Conservation (phyloP, 2,888 invertebrate genomes). For the Flexamia atlantica region DNA sequence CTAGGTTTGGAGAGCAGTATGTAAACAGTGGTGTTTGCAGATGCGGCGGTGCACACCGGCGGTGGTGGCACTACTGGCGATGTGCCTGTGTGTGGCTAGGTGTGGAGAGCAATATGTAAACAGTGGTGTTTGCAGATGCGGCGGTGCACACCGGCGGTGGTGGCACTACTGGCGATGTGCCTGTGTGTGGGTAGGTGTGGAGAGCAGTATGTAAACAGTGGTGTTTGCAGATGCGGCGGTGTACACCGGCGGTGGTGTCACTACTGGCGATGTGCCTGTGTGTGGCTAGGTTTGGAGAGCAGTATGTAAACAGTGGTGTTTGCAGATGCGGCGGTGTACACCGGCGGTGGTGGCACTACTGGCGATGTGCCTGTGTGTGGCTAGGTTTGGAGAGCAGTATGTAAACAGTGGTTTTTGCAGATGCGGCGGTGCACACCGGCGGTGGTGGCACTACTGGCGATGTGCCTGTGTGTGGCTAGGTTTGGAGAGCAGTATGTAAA, state of each 20-base stretch:
- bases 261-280: no score
- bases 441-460: not conserved
- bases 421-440: conserved; percentile 12
- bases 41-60: conserved; percentile 9
- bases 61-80: conserved; percentile 7
- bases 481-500: no score
- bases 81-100: conserved; percentile 17
- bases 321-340: conserved; percentile 5
- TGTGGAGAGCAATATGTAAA: no score
- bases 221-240: not conserved
- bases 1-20: no score
- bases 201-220: not conserved
- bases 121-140: not conserved
- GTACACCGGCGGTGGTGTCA: no score
- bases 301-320: not conserved
- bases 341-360: not conserved
- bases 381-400: not conserved
- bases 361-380: conserved; percentile 6
- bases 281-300: no score
- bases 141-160: not conserved
- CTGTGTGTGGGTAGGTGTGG: not conserved
- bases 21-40: no score
- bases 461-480: conserved; percentile 10
- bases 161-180: not conserved
- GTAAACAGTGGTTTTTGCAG: not conserved